Conservation (phyloP, 2,113 vertebrate genomes). For the Macquaria australasica region DNA sequence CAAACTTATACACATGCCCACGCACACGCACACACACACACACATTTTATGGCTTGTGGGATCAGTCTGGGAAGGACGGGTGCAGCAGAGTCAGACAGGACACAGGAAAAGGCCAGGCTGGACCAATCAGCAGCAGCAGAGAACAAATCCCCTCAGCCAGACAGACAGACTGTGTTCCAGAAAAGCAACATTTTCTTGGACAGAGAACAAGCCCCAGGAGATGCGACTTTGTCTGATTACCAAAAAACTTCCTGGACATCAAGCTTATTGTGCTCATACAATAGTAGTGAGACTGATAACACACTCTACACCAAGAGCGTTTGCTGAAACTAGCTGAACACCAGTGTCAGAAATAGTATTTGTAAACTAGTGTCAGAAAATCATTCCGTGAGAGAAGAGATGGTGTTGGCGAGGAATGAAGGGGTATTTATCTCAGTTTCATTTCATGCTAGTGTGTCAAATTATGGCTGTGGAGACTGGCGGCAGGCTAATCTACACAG, state of each 20-base stretch:
- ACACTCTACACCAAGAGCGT: conserved; percentile 10
- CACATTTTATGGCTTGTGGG: conserved; percentile 38
- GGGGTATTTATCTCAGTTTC: conserved; percentile 28
- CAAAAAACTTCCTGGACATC: conserved; percentile 54
- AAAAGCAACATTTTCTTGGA: conserved; percentile 67
- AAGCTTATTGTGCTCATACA: conserved; percentile 44
- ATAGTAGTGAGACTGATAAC: conserved; percentile 24
- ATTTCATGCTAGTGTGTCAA: conserved; percentile 39
- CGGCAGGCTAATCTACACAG: conserved; percentile 40
- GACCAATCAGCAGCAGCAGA: conserved; percentile 65
- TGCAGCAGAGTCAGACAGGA: conserved; percentile 59
- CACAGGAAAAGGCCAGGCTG: conserved; percentile 58
- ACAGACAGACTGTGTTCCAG: conserved; percentile 53
- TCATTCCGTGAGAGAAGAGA: conserved; percentile 6
- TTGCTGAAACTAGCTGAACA: conserved; percentile 19
- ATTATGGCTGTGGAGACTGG: conserved; percentile 36
- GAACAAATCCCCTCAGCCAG: conserved; percentile 63
- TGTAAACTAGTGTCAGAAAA: conserved; percentile 31
- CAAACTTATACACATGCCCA: neutral
- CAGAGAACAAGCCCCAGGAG: conserved; percentile 54
- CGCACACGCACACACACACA: neutral
- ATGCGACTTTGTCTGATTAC: conserved; percentile 64
- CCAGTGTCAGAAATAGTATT: neutral
- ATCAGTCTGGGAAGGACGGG: conserved; percentile 46
- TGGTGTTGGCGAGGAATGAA: conserved; percentile 23